Evolutionary conservation across 2,888 invertebrate genomes (phyloP).

Genomic region (Boloria selene): DNA sequence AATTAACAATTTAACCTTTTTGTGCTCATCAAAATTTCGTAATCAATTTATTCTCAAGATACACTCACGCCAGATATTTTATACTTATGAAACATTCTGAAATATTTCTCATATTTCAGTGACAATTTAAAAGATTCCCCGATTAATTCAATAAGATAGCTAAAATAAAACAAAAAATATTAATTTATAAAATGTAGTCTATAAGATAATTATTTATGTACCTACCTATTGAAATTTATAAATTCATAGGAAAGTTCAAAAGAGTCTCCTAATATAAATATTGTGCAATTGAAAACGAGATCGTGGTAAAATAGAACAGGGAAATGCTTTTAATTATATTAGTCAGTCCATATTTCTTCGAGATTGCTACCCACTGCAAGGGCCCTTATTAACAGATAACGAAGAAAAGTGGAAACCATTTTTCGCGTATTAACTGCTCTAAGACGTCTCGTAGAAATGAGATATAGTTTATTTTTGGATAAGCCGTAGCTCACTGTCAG

Average conservation of each 20-base stretch:
- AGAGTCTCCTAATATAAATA: slow-evolving; percentile 17
- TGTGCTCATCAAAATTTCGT: too few species aligned
- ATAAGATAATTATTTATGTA: too few species aligned
- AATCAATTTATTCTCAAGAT: too few species aligned
- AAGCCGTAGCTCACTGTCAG: slow-evolving; percentile 28
- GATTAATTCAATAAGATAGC: too few species aligned
- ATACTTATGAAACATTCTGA: too few species aligned
- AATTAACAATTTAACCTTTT: too few species aligned
- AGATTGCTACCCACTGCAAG: slow-evolving; percentile 33
- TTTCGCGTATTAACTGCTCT: slow-evolving; percentile 37
- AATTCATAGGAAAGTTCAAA: not conserved
- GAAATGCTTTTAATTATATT: slow-evolving; percentile 27
- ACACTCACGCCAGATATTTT: too few species aligned
- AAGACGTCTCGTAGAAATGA: slow-evolving; percentile 28
- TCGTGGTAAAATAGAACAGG: slow-evolving; percentile 11
- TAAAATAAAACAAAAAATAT: too few species aligned
- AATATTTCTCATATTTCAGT: too few species aligned
- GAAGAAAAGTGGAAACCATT: slow-evolving; percentile 39
- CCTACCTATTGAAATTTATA: too few species aligned
- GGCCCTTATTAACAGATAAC: slow-evolving; percentile 39
- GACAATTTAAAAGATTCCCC: too few species aligned
- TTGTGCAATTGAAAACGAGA: not conserved
- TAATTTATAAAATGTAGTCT: too few species aligned
- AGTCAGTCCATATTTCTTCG: slow-evolving; percentile 26
- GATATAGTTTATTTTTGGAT: slow-evolving; percentile 33